Evolutionary conservation across 2,888 invertebrate genomes (phyloP).

Genomic region (Oxyteleia sp.): DNA sequence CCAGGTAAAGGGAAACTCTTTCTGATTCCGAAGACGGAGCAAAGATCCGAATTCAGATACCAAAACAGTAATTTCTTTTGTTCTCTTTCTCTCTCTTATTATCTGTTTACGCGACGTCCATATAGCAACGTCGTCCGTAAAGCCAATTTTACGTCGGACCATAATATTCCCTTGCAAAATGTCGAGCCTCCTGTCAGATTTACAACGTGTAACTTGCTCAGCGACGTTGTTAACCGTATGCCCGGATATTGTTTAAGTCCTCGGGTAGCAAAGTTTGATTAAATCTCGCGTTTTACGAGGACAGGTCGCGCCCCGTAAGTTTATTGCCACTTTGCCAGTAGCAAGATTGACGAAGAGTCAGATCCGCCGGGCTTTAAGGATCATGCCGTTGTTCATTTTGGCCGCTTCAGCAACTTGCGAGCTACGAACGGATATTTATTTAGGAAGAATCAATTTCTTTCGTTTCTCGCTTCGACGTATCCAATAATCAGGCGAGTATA

Average conservation of each 20-base stretch:
- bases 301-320: constrained; percentile 53
- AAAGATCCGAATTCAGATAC: too few relatives aligned
- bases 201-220: constrained; percentile 62
- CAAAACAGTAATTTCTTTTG: too few relatives aligned
- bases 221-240: constrained; percentile 47
- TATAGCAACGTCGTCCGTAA: constrained; percentile 30
- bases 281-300: constrained; percentile 81
- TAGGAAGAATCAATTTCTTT: constrained; percentile 28
- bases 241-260: constrained; percentile 73
- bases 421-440: constrained; percentile 15
- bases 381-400: constrained; percentile 42
- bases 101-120: constrained; percentile 23
- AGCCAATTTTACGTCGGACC: constrained; percentile 45
- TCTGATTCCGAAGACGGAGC: too few relatives aligned
- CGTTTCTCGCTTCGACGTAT: not conserved
- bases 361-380: constrained; percentile 33
- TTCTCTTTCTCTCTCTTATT: constrained; percentile 33
- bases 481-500: too few relatives aligned
- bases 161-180: constrained; percentile 48
- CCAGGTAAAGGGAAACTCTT: too few relatives aligned
- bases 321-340: constrained; percentile 60
- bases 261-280: constrained; percentile 79
- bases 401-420: not conserved
- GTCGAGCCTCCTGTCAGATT: constrained; percentile 51
- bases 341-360: constrained; percentile 48